Evolutionary conservation across 2,797 vertebrate genomes (phyloP).

Genomic region (Hylomyscus alleni): DNA sequence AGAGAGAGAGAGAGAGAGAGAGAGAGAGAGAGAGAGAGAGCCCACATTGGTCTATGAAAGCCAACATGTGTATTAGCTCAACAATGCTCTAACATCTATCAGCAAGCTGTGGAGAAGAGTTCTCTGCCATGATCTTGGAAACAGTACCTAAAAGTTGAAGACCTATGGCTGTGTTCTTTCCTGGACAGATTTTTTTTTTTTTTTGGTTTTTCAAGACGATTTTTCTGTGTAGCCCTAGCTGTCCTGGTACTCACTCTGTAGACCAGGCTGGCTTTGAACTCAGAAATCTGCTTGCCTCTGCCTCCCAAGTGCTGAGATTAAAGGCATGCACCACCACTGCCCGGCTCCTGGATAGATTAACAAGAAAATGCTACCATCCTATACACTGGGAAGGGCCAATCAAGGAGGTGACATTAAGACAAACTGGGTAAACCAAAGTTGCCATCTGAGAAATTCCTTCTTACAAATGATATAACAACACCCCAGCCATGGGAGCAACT

Average conservation of each 20-base stretch:
- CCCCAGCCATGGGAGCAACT: background rate
- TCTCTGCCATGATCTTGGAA: background rate
- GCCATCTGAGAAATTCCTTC: background rate
- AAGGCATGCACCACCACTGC: no score
- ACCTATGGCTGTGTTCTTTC: background rate
- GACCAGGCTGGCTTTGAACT: no score
- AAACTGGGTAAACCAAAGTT: background rate
- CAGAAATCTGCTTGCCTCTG: no score
- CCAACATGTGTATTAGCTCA: background rate
- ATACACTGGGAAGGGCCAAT: background rate
- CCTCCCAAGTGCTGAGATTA: no score
- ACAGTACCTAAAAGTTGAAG: background rate
- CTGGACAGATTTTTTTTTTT: background rate
- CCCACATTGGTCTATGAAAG: background rate
- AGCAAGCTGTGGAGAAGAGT: background rate
- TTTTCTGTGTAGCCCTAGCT: no score
- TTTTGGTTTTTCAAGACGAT: no score
- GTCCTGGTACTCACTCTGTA: no score
- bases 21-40: no score
- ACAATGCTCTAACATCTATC: background rate
- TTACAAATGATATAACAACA: no score
- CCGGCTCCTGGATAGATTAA: background rate
- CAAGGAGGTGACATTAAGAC: background rate
- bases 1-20: no score
- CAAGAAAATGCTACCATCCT: background rate